Evolutionary conservation across 2,797 vertebrate species (phyloP), one percentile per base, ranked within the genome.

Genomic region (Oryzias sinensis): DNA sequence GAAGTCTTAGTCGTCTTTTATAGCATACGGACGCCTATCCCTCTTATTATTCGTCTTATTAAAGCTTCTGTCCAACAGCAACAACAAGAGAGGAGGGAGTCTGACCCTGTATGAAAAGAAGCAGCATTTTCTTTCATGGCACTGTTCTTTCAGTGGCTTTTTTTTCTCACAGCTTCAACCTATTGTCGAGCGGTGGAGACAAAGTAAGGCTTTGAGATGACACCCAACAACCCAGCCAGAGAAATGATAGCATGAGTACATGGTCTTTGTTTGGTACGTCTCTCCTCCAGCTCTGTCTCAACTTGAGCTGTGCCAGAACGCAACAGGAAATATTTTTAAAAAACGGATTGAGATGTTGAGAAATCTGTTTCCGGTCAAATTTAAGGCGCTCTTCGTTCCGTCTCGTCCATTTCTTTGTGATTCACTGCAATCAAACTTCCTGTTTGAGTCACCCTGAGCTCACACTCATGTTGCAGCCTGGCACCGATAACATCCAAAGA

Each of bases 101-200:
- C 53, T 87, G 80, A 88, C 88, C 84, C 74, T 82, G 42, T 40
- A 60, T 27, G 52, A 62, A 68, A 76, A 61, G 68, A 49, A 48
- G 17, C 37, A 50, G 50, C 59, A 63, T 64, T 76, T 53, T 77
- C 78, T 74, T 81, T 76, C 53, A 76, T 68, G 60, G 52, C 43
- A n/a, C 25, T 57, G 70, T 62, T 68, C 65, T 64, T 74, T 63
- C 62, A 20, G 7, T 55, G 56, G 49, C 25, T 44, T 75, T 82
- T 22, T 87, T 71, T 87, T 72, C 49, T 58, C 60, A 43, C 14
- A 54, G 55, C 61, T 80, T 59, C 59, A 58, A 22, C 25, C 79
- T 52, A 72, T 88, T 88, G 81, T 86, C 55, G 11, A 17, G 52
- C 18, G 7, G 59, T 61, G 63, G 57, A 74, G 72, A 81, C 59